phyloP scores from a whole-genome alignment of 2,797 vertebrate species.

The Bovichtus diacanthus region DNA sequence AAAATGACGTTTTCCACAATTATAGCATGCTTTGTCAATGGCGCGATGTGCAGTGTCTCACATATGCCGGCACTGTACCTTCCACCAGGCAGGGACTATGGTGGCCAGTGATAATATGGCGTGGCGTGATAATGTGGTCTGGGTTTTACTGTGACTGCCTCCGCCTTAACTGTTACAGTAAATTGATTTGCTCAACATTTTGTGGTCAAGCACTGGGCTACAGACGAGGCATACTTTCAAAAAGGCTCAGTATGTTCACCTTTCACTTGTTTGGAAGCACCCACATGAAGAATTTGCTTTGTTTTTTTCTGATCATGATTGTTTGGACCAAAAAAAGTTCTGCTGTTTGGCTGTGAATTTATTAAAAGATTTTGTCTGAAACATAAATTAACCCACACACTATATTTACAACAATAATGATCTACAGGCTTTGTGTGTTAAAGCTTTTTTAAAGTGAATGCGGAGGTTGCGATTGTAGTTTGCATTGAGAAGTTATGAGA shows the following conservation, averaged over 20 bases:
- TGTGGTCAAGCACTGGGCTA: slow-evolving; percentile 4
- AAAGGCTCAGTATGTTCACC: neutral
- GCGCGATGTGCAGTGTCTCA: neutral
- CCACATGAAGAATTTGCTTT: slow-evolving; percentile 6
- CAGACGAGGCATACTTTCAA: neutral
- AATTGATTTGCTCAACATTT: slow-evolving; percentile 11
- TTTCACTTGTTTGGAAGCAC: slow-evolving; percentile 4
- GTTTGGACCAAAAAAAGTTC: neutral
- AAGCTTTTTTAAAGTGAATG: neutral
- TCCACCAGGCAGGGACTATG: neutral
- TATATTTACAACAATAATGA: neutral
- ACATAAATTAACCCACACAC: neutral
- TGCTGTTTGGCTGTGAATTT: neutral
- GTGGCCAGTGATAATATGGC: neutral
- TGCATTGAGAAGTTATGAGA: neutral
- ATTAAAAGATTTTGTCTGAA: neutral
- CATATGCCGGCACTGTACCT: neutral
- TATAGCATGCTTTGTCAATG: neutral
- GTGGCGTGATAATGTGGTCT: no score
- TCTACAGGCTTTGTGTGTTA: neutral
- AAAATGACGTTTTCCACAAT: neutral
- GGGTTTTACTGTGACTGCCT: neutral
- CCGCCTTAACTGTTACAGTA: slow-evolving; percentile 14
- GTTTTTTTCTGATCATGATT: neutral
- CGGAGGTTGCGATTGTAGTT: no score